A percentile compares a stretch with the other conserved stretches of the same genome.
These are phyloP conservation scores for Oncopeltus fasciatus DNA, from an alignment of 1,140 invertebrate genomes.

Conservation along the genomic window DNA sequence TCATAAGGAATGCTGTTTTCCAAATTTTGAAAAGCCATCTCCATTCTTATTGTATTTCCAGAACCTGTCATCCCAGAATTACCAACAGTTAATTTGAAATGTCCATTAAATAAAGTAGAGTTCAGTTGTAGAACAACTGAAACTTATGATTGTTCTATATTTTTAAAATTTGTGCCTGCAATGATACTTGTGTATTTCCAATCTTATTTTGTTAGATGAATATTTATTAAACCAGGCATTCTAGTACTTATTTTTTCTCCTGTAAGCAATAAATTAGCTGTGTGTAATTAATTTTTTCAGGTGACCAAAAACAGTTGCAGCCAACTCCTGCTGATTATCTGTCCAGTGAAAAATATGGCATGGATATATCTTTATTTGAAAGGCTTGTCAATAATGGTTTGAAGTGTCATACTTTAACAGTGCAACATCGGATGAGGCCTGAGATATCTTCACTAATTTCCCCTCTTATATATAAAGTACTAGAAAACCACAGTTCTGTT, in stretches of 20 bases:
- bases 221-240: too few species aligned
- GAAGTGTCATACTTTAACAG: constrained; percentile 34
- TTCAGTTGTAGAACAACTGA: too few species aligned
- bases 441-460: constrained; percentile 42
- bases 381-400: constrained; percentile 40
- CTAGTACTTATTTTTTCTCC: too few species aligned
- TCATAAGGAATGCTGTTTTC: too few species aligned
- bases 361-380: constrained; percentile 43
- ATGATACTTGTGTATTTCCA: too few species aligned
- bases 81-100: neutral
- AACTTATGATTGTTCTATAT: too few species aligned
- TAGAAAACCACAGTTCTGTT: constrained; percentile 32
- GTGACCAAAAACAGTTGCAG: constrained; percentile 62
- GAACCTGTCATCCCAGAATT: neutral
- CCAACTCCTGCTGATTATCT: constrained; percentile 44
- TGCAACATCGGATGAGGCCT: constrained; percentile 50
- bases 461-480: constrained; percentile 41
- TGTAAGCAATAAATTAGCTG: neutral
- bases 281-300: constrained; percentile 29
- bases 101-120: neutral
- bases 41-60: too few species aligned
- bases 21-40: too few species aligned
- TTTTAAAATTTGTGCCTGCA: too few species aligned
- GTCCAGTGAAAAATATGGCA: constrained; percentile 38
- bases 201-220: too few species aligned